Percentiles rank a stretch among this genome's conserved stretches.
Conservation (phyloP, 2,113 vertebrate genomes). For the Gallinago media region DNA sequence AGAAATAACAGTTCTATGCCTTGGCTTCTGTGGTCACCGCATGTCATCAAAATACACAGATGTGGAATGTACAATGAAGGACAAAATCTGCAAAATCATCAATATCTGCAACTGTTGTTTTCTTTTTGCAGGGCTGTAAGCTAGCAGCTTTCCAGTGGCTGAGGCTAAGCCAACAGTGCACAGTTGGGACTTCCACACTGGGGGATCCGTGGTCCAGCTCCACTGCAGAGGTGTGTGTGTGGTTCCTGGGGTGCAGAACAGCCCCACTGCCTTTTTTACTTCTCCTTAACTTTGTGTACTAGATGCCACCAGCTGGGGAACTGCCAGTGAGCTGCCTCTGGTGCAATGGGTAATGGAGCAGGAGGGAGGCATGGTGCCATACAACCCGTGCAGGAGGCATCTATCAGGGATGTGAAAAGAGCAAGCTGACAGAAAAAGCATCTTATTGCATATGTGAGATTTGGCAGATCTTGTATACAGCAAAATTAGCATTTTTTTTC, state of each 20-base stretch:
- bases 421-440: neutral
- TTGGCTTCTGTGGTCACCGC: neutral
- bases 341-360: neutral
- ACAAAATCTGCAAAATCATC: neutral
- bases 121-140: neutral
- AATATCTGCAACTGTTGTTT: neutral
- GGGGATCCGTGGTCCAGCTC: neutral
- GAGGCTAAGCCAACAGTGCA: neutral
- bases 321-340: neutral
- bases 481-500: neutral
- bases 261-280: neutral
- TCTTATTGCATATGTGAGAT: neutral
- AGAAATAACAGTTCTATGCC: neutral
- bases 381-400: neutral
- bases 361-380: neutral
- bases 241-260: neutral
- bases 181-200: fast-evolving
- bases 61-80: fast-evolving
- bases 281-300: neutral
- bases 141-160: neutral
- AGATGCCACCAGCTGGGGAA: neutral
- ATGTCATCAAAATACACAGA: neutral
- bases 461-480: neutral
- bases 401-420: neutral
- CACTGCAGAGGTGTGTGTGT: neutral